Percentiles rank a stretch among this genome's conserved stretches.
Evolutionary conservation across 1,140 invertebrate genomes (phyloP).

Genomic region (Drosophila lacteicornis): DNA sequence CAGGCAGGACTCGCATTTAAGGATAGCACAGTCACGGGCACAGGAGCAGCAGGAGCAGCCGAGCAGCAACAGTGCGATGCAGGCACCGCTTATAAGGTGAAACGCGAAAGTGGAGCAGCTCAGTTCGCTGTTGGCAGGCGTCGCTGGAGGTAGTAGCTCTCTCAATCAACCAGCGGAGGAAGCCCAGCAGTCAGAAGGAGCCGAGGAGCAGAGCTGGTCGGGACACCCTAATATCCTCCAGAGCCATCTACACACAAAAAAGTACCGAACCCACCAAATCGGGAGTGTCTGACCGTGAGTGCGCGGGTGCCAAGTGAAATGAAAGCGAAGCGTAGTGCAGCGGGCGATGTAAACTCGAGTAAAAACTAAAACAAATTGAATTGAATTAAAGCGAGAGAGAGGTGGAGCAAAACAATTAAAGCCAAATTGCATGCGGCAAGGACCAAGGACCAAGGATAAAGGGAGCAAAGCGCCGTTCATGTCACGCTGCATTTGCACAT

Average conservation of each 20-base stretch:
- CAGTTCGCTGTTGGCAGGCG: slow-evolving; percentile 82
- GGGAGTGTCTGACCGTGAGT: slow-evolving; percentile 39
- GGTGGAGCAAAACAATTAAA: slow-evolving; percentile 58
- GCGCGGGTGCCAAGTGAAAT: slow-evolving; percentile 28
- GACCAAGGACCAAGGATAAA: slow-evolving; percentile 9
- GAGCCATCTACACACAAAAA: slow-evolving; percentile 1
- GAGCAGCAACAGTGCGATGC: slow-evolving; percentile 42
- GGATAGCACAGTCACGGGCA: slow-evolving; percentile 62
- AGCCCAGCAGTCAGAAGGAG: slow-evolving; percentile 22
- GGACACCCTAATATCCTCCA: slow-evolving; percentile 21
- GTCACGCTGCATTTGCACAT: slow-evolving; percentile 68
- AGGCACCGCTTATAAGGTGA: slow-evolving; percentile 72
- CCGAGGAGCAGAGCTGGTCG: slow-evolving; percentile 19
- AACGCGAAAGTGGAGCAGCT: slow-evolving; percentile 78
- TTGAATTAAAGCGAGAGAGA: slow-evolving; percentile 44
- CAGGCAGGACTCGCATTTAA: slow-evolving; percentile 61
- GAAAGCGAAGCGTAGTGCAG: slow-evolving; percentile 25
- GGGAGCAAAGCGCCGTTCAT: slow-evolving; percentile 10
- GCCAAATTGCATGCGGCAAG: slow-evolving; percentile 41
- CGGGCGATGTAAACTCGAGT: slow-evolving; percentile 22
- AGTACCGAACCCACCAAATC: slow-evolving; percentile 4
- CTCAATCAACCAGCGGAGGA: slow-evolving; percentile 25
- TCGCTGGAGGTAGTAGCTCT: slow-evolving; percentile 69
- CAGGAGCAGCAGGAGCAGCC: slow-evolving; percentile 18
- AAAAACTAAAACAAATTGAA: slow-evolving; percentile 59